Percentiles rank a stretch among this genome's conserved stretches.
Conservation (phyloP, 2,797 vertebrate genomes). For the Sebastolobus altivelis region DNA sequence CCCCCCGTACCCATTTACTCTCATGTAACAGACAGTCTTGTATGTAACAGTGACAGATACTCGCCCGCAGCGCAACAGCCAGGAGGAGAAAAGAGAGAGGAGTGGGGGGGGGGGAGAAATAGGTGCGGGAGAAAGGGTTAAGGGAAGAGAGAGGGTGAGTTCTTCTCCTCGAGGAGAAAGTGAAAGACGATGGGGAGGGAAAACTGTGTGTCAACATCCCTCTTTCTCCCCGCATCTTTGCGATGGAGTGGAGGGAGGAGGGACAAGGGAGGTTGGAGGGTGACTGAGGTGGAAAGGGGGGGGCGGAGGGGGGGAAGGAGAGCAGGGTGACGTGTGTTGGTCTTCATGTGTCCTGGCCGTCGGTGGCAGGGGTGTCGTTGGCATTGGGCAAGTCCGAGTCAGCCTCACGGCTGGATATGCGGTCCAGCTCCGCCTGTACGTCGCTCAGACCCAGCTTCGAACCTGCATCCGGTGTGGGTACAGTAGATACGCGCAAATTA, state of each 20-base stretch:
- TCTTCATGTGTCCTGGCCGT: slow-evolving; percentile 93
- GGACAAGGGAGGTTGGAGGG: slow-evolving; percentile 41
- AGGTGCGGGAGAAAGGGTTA: slow-evolving; percentile 25
- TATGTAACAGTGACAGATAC: slow-evolving; percentile 72
- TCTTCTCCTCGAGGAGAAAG: slow-evolving; percentile 56
- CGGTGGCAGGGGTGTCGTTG: slow-evolving; percentile 77
- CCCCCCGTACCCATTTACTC: slow-evolving; percentile 33
- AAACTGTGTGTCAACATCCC: slow-evolving; percentile 40
- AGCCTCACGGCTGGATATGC: slow-evolving; percentile 95
- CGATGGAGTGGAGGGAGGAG: slow-evolving; percentile 58
- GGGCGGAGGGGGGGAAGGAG: slow-evolving; percentile 2
- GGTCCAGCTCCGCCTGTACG: slow-evolving; percentile 97
- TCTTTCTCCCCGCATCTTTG: slow-evolving; percentile 46
- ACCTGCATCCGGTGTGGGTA: slow-evolving; percentile 79
- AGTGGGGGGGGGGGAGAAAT: background rate
- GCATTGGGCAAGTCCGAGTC: slow-evolving; percentile 88
- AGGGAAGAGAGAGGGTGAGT: slow-evolving; percentile 47
- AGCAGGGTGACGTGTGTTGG: slow-evolving; percentile 60
- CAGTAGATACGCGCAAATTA: background rate
- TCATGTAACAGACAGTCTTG: slow-evolving; percentile 71
- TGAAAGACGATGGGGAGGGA: slow-evolving; percentile 42
- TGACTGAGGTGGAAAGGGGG: slow-evolving; percentile 43
- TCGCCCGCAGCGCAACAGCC: slow-evolving; percentile 64
- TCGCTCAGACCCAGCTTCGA: slow-evolving; percentile 97
- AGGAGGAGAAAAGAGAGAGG: slow-evolving; percentile 42